Base-by-base conservation (phyloP, 2,113 vertebrate genomes). In the Sebastes schlegelii region DNA sequence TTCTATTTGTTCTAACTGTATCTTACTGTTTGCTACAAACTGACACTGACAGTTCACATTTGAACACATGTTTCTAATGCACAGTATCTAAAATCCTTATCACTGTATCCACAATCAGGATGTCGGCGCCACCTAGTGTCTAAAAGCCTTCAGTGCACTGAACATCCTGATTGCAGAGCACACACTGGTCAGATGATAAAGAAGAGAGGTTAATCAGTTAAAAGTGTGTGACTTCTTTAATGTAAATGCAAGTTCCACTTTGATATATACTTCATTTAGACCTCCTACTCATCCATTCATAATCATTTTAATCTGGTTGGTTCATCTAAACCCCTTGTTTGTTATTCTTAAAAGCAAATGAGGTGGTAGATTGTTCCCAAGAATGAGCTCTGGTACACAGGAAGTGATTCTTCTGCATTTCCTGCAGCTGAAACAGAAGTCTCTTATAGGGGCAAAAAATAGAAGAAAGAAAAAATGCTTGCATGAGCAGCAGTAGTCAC, bases 81-180 rank as follows among this genome's bases (percentile, higher is more conserved):
- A 55, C 10, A 2, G 46, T 42, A 4, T 43, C 19, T 71, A 45
- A 57, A 34, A 68, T n/a, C 19, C 16, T 10, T 17, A 19, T 51
- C 64, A 6, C 48, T 52, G 66, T 40, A 7, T n/a, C 26, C 40
- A 62, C 54, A n/a, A 9, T 34, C 17, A 34, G 17, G 13, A 54
- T 14, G 4, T 2, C 65, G 14, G 66, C 83, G 48, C 73, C 95
- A 91, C 43, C 91, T 84, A 76, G 82, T 85, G 95, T 51, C n/a
- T 21, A 48, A 62, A 34, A 74, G 4, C 2, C 8, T 3, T 19
- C 40, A 21, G 1, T 45, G 72, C 23, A 70, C 5, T 65, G 34
- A 46, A 62, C 34, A 49, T 21, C 21, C 5, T 63, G 34, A 4
- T 34, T 34, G 34, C 5, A 55, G 9, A 19, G 9, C n/a, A 57